These are phyloP conservation scores for Tetragonula clypearis DNA, from an alignment of 1,140 invertebrate genomes.

Conservation along the genomic window DNA sequence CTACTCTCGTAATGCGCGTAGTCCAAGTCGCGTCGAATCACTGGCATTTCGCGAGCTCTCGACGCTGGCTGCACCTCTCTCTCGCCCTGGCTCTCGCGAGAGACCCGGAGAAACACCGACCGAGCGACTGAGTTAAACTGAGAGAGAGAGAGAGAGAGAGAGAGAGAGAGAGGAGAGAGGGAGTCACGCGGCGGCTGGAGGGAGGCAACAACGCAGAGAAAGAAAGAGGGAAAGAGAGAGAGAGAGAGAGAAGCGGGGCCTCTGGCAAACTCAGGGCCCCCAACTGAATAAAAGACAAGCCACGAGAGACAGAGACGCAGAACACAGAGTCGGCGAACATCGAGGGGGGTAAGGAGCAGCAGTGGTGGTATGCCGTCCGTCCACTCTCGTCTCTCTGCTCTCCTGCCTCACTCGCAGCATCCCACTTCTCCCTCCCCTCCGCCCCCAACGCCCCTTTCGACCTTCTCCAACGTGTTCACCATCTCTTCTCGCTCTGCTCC, in stretches of 20 bases:
- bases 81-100: constrained; percentile 51
- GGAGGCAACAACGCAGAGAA: constrained; percentile 55
- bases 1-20: constrained; percentile 56
- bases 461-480: neutral
- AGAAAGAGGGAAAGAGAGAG: constrained; percentile 23
- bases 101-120: constrained; percentile 13
- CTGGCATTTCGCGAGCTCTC: constrained; percentile 68
- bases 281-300: no score
- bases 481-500: neutral
- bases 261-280: neutral
- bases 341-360: constrained; percentile 66
- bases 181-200: neutral
- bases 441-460: constrained; percentile 19
- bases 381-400: constrained; percentile 78
- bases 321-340: neutral
- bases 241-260: neutral
- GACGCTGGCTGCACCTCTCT: constrained; percentile 53
- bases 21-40: constrained; percentile 68
- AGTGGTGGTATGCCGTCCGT: constrained; percentile 80
- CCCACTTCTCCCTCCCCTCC: constrained; percentile 68
- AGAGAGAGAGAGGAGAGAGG: neutral
- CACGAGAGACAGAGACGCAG: neutral
- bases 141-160: constrained; percentile 1
- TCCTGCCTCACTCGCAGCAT: constrained; percentile 70
- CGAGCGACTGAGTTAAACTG: neutral